These are phyloP conservation scores for Neodon shergylaensis DNA, from an alignment of 2,113 vertebrate genomes.

Conservation along the genomic window DNA sequence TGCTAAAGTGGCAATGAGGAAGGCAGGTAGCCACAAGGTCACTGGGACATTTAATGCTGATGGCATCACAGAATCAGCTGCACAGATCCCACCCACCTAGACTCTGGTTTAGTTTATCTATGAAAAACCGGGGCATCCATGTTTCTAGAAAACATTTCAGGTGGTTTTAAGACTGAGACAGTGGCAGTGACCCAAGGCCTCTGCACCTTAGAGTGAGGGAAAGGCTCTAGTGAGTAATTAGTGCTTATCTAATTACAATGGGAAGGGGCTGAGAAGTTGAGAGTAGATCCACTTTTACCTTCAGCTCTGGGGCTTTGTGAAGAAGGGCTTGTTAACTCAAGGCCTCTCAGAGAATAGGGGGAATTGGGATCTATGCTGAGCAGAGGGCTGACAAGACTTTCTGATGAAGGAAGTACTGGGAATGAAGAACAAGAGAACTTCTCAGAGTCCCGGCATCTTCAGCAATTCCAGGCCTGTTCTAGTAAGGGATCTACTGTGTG, in stretches of 20 bases:
- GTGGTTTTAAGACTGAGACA: not conserved
- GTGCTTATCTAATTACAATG: not conserved
- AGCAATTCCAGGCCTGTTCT: not conserved
- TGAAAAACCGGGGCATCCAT: not conserved
- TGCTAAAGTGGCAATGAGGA: not conserved
- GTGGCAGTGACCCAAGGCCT: too few relatives aligned
- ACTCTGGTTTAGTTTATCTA: not conserved
- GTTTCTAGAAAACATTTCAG: not conserved
- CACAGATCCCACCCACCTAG: not conserved
- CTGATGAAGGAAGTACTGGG: not conserved
- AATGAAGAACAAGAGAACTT: not conserved
- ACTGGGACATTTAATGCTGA: not conserved
- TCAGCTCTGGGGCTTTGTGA: not conserved
- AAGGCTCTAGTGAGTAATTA: not conserved
- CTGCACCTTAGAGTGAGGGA: too few relatives aligned
- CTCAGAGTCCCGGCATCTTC: not conserved
- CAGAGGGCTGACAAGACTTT: not conserved
- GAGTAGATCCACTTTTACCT: not conserved
- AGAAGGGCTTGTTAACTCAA: not conserved
- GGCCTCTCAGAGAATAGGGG: not conserved
- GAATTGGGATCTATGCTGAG: not conserved
- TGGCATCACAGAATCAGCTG: not conserved
- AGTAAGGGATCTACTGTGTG: not conserved
- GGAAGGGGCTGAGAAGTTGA: not conserved
- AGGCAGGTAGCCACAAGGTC: not conserved